Conservation (phyloP, 2,888 invertebrate genomes). For the Cacoxenus indagator region DNA sequence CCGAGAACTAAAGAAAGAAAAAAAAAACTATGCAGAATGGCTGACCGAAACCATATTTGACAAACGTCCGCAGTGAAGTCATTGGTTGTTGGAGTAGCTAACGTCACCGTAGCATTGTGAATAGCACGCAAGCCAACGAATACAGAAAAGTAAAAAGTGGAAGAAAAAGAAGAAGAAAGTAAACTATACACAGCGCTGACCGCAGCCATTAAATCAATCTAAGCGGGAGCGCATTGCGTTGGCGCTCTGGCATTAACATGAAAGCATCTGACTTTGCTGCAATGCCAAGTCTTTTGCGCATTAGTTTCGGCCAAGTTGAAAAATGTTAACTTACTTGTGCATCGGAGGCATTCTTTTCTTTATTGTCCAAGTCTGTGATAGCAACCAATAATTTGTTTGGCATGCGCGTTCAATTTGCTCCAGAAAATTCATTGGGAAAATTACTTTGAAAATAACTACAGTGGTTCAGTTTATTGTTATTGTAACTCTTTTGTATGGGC, state of each 20-base stretch:
- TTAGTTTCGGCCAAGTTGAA: neutral
- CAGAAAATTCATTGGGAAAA: neutral
- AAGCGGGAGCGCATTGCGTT: neutral
- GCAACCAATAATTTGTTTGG: conserved; percentile 10
- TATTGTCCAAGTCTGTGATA: neutral
- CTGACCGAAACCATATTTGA: conserved; percentile 1
- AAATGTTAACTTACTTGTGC: neutral
- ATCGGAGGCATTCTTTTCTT: neutral
- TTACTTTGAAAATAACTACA: neutral
- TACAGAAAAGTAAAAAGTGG: neutral
- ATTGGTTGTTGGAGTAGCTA: neutral
- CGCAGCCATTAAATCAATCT: neutral
- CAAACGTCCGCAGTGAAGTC: neutral
- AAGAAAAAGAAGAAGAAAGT: neutral
- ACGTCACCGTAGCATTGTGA: neutral
- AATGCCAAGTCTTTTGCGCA: neutral
- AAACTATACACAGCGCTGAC: neutral
- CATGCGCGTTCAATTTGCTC: neutral
- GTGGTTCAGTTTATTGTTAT: neutral
- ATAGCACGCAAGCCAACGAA: neutral
- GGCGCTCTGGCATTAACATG: neutral
- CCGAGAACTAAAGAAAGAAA: neutral
- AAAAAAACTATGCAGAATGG: neutral
- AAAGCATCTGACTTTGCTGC: neutral
- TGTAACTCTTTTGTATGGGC: neutral